Conservation (phyloP, 1,140 invertebrate species). For the Drosophila bocki region DNA sequence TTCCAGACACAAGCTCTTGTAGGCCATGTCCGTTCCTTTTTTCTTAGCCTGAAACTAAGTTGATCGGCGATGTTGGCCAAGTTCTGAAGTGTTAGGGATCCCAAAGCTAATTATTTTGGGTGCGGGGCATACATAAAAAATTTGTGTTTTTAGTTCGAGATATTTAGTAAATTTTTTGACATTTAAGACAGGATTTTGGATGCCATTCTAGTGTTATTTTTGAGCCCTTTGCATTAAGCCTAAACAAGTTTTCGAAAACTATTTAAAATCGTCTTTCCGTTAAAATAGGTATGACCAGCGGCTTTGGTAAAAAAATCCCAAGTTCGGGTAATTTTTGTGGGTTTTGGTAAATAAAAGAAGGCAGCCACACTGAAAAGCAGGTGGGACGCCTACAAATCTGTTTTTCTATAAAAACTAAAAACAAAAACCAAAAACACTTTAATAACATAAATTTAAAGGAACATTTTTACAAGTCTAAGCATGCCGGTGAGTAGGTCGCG, state of each 20-base stretch:
- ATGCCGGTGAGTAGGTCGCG: conserved; percentile 55
- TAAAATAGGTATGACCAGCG: neutral
- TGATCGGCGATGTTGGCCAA: neutral
- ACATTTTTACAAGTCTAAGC: neutral
- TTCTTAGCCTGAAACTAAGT: neutral
- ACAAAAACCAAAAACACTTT: neutral
- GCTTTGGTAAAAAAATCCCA: neutral
- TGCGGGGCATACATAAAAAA: conserved; percentile 25
- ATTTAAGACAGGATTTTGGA: neutral
- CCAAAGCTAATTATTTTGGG: conserved; percentile 2
- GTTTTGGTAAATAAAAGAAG: neutral
- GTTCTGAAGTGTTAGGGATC: conserved; percentile 6
- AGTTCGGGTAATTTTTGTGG: no score
- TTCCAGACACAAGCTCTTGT: conserved; percentile 16
- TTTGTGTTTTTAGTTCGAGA: conserved; percentile 8
- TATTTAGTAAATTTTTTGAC: conserved; percentile 9
- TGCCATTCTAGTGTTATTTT: neutral
- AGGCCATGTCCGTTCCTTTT: conserved; percentile 8
- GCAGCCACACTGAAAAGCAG: neutral
- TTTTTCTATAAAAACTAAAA: conserved; percentile 3
- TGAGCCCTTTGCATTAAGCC: neutral
- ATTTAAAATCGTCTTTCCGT: neutral
- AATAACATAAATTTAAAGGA: neutral
- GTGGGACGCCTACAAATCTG: conserved; percentile 16
- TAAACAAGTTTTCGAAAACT: neutral